Conservation (phyloP, 2,797 vertebrate species). For the Spheniscus humboldti region DNA sequence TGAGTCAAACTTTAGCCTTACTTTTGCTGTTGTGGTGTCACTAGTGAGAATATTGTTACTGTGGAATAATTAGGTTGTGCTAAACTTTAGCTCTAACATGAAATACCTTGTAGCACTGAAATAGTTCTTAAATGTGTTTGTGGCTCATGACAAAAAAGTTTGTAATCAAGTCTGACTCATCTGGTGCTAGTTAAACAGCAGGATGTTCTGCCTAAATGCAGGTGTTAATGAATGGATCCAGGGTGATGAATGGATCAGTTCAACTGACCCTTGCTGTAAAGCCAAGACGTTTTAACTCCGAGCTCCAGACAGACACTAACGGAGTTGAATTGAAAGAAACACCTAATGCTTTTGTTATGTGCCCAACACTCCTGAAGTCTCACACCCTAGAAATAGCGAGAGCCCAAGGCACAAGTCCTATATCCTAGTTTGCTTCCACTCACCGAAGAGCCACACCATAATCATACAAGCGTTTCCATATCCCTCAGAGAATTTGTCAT, state of each 20-base stretch:
- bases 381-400: neutral
- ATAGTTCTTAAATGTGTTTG: neutral
- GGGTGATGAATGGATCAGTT: fast-evolving
- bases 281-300: fast-evolving
- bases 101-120: neutral
- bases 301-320: neutral
- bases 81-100: neutral
- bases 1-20: neutral
- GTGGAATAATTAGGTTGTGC: neutral
- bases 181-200: neutral
- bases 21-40: neutral
- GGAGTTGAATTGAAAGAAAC: neutral
- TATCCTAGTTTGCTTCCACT: neutral
- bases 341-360: neutral
- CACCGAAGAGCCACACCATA: neutral
- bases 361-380: neutral
- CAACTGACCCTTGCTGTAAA: neutral
- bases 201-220: neutral
- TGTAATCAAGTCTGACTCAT: neutral
- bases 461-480: neutral
- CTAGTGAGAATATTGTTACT: neutral
- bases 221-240: neutral
- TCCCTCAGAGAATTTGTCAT: neutral
- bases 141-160: neutral
- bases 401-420: neutral